phyloP scores from a whole-genome alignment of 2,888 invertebrate genomes.

The Pseudanteris insignis region DNA sequence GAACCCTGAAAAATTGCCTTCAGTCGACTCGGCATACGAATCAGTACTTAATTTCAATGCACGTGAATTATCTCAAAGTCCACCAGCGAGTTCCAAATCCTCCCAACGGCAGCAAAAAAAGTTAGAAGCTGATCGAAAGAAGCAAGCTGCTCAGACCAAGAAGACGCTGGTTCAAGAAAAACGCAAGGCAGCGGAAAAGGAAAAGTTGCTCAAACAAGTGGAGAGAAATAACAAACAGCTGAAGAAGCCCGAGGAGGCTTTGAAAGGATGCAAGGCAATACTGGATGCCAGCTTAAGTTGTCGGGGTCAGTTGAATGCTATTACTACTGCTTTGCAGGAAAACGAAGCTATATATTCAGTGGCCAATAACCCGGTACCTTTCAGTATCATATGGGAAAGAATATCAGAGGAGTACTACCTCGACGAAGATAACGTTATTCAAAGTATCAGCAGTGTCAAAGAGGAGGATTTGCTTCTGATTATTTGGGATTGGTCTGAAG shows the following conservation, averaged over 20 bases:
- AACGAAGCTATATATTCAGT: slow-evolving; percentile 55
- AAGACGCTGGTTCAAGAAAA: slow-evolving; percentile 19
- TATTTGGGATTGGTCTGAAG: slow-evolving; percentile 64
- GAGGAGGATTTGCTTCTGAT: slow-evolving; percentile 61
- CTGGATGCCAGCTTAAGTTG: slow-evolving; percentile 51
- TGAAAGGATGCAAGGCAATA: slow-evolving; percentile 55
- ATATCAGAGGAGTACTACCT: slow-evolving; percentile 52
- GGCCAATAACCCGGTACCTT: slow-evolving; percentile 58
- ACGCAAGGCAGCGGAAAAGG: slow-evolving; percentile 35
- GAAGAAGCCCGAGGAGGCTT: slow-evolving; percentile 53
- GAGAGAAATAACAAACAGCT: slow-evolving; percentile 48
- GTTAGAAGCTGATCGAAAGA: slow-evolving; percentile 7
- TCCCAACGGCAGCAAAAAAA: background rate
- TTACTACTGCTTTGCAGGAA: slow-evolving; percentile 48
- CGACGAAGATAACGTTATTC: slow-evolving; percentile 51
- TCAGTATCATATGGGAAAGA: slow-evolving; percentile 66
- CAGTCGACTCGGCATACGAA: too few species aligned
- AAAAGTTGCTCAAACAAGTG: slow-evolving; percentile 50
- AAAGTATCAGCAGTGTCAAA: slow-evolving; percentile 31
- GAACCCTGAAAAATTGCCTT: too few species aligned
- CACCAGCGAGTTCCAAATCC: background rate
- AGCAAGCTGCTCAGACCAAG: slow-evolving; percentile 1
- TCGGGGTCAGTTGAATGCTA: slow-evolving; percentile 51
- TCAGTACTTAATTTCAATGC: background rate
- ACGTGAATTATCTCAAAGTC: background rate